phyloP scores from a whole-genome alignment of 2,797 vertebrate genomes.

The Octomys mimax region DNA sequence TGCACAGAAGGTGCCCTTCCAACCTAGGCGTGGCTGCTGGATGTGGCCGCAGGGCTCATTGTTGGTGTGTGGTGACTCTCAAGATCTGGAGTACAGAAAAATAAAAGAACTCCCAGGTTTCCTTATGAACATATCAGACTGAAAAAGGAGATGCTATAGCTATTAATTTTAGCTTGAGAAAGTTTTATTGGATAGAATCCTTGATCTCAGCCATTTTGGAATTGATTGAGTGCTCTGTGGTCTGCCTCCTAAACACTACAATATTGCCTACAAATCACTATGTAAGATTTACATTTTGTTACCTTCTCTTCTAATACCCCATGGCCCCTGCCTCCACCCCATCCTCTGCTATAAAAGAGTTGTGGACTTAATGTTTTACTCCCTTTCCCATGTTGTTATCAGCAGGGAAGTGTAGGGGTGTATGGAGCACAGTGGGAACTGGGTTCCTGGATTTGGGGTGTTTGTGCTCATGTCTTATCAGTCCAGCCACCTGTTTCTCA shows the following conservation, averaged over 20 bases:
- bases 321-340: not conserved
- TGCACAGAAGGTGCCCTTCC: rapidly evolving
- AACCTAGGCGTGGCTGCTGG: rapidly evolving
- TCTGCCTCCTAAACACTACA: not conserved
- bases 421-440: not conserved
- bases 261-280: not conserved
- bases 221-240: not conserved
- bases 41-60: not conserved
- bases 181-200: not conserved
- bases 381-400: not conserved
- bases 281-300: not conserved
- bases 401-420: too few species aligned
- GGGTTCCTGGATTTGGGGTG: not conserved
- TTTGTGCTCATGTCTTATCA: not conserved
- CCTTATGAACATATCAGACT: not conserved
- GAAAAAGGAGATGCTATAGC: not conserved
- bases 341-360: not conserved
- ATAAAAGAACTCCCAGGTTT: not conserved
- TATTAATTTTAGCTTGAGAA: not conserved
- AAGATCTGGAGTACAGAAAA: not conserved
- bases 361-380: too few species aligned
- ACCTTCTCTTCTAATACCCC: not conserved
- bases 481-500: not conserved
- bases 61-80: not conserved
- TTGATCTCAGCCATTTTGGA: not conserved